Percentiles rank a stretch among this genome's conserved stretches.
Conservation (phyloP, 2,888 invertebrate genomes). For the Clepsis dumicolana region DNA sequence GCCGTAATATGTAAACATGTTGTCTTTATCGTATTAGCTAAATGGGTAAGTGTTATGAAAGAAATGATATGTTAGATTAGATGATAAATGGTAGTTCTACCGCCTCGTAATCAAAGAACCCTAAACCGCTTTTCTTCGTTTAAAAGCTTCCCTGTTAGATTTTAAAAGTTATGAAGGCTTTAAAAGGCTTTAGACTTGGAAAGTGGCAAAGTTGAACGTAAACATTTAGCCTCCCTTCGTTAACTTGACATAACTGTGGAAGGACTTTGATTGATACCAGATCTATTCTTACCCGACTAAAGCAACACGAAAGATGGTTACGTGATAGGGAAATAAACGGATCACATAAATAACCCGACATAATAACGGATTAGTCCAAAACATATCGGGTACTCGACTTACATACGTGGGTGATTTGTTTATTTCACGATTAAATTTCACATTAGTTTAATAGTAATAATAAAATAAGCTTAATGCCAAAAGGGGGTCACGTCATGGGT, state of each 20-base stretch:
- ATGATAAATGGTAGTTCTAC: not conserved
- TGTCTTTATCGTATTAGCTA: not conserved
- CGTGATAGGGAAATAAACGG: too few relatives aligned
- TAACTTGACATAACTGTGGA: not conserved
- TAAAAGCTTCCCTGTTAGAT: conserved; percentile 33
- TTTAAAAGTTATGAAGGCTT: conserved; percentile 28
- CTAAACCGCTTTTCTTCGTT: conserved; percentile 5
- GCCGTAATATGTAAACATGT: not conserved
- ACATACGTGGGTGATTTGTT: too few relatives aligned
- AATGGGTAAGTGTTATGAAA: too few relatives aligned
- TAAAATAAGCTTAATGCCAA: too few relatives aligned
- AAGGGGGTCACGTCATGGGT: too few relatives aligned
- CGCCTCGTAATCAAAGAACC: not conserved
- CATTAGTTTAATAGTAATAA: too few relatives aligned
- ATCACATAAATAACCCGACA: not conserved
- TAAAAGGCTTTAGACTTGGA: not conserved
- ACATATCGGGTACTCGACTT: too few relatives aligned
- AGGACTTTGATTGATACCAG: too few relatives aligned
- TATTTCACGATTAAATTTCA: too few relatives aligned
- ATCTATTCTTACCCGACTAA: too few relatives aligned
- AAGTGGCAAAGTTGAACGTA: conserved; percentile 18
- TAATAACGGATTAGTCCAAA: not conserved
- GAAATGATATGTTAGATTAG: too few relatives aligned
- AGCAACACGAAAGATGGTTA: too few relatives aligned
- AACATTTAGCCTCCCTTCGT: conserved; percentile 27